Conservation (phyloP, 1,140 invertebrate genomes). For the Cydia amplana region DNA sequence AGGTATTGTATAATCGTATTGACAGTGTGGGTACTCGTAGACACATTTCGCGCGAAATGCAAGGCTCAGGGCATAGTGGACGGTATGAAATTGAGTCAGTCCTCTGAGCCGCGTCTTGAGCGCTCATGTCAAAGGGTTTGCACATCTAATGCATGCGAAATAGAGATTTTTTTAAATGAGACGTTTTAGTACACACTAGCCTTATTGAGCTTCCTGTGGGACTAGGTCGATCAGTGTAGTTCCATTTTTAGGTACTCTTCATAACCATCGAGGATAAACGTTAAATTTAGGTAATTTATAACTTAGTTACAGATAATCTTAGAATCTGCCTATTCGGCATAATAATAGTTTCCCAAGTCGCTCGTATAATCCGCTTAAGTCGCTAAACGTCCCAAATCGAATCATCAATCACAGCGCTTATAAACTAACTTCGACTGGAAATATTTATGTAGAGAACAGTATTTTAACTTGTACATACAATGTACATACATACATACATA, state of each 20-base stretch:
- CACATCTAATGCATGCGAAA: constrained; percentile 10
- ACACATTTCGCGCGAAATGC: background rate
- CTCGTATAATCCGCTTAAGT: background rate
- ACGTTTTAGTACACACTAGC: background rate
- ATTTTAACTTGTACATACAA: background rate
- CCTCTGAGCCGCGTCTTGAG: background rate
- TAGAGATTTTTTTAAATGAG: background rate
- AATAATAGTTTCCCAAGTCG: background rate
- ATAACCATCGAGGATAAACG: too few species aligned
- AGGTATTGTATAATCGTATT: background rate
- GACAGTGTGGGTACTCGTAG: background rate
- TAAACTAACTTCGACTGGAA: background rate
- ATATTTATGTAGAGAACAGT: background rate
- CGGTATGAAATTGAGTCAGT: constrained; percentile 18
- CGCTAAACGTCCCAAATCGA: constrained; percentile 6
- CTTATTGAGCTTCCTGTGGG: background rate
- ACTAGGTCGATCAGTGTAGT: too few species aligned
- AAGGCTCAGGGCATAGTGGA: background rate
- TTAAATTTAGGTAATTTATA: background rate
- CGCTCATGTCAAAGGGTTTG: constrained; percentile 17
- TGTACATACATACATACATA: too few species aligned
- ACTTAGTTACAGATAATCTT: constrained; percentile 2
- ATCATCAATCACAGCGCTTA: constrained; percentile 14
- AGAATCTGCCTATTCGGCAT: background rate
- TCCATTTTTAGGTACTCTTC: too few species aligned